These are phyloP conservation scores for Danio albolineatus DNA, from an alignment of 2,797 vertebrate genomes.

Conservation along the genomic window DNA sequence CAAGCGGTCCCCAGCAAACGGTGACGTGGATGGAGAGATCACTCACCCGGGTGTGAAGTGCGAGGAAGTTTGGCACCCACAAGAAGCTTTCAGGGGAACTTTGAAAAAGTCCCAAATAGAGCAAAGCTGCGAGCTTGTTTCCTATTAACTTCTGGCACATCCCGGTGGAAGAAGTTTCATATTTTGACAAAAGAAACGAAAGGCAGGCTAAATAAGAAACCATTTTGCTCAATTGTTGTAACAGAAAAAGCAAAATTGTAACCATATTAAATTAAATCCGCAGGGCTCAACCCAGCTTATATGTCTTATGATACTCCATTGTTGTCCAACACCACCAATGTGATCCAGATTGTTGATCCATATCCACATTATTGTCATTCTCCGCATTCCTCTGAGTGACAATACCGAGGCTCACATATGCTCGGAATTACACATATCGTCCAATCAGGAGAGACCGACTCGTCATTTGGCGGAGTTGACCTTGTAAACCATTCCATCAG, in stretches of 20 bases:
- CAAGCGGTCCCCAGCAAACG: not conserved
- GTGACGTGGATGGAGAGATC: not conserved
- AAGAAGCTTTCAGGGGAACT: conserved; percentile 14
- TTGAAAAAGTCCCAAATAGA: conserved; percentile 40
- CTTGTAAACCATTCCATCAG: conserved; percentile 19
- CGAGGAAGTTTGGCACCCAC: conserved; percentile 12
- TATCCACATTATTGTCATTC: conserved; percentile 24
- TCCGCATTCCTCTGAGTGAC: not conserved
- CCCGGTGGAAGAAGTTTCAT: not conserved
- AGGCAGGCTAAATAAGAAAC: conserved; percentile 9
- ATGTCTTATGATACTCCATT: not conserved
- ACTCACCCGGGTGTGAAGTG: conserved; percentile 6
- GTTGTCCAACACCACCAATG: not conserved
- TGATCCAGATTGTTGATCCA: not conserved
- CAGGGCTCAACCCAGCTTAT: conserved; percentile 24
- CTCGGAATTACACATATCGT: conserved; percentile 27
- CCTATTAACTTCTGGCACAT: not conserved
- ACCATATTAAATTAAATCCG: conserved; percentile 17
- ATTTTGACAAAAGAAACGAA: conserved; percentile 30
- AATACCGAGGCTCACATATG: conserved; percentile 1
- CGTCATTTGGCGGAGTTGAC: conserved; percentile 17
- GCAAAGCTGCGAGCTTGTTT: conserved; percentile 29
- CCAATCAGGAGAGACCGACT: conserved; percentile 32
- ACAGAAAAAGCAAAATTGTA: not conserved
- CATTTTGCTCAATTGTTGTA: conserved; percentile 3